Conservation (phyloP, 2,888 invertebrate species). For the Tenthredo notha region DNA sequence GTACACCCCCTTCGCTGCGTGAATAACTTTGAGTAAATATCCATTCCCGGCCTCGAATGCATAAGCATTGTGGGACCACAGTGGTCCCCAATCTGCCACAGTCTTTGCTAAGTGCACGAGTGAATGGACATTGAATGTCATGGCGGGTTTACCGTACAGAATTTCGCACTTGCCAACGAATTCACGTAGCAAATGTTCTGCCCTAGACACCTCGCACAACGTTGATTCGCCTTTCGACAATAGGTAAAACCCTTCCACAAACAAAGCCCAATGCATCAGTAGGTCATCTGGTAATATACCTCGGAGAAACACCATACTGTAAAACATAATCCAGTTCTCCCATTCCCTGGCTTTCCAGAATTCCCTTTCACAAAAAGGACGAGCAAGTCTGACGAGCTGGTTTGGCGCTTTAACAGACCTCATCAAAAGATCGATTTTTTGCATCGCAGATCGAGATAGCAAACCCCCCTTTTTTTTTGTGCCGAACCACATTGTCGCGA, state of each 20-base stretch:
- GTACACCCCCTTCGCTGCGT: conserved; percentile 5
- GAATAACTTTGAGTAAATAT: conserved; percentile 39
- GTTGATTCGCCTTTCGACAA: not conserved
- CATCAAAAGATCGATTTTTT: not conserved
- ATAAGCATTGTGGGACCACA: conserved; percentile 50
- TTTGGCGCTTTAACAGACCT: conserved; percentile 32
- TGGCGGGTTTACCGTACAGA: not conserved
- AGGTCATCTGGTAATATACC: too few relatives aligned
- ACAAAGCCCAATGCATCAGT: too few relatives aligned
- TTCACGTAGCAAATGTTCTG: not conserved
- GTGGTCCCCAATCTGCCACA: not conserved
- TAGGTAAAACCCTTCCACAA: too few relatives aligned
- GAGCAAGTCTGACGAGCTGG: conserved; percentile 38
- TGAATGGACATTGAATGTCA: not conserved
- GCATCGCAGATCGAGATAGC: not conserved
- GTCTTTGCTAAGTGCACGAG: too few relatives aligned
- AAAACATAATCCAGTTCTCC: not conserved
- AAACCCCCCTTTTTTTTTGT: not conserved
- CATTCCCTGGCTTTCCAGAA: conserved; percentile 3
- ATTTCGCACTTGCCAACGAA: not conserved
- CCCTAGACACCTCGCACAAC: not conserved
- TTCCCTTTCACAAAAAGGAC: not conserved
- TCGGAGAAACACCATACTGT: too few relatives aligned
- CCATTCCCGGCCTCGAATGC: conserved; percentile 51
- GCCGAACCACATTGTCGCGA: too few relatives aligned